Conservation (phyloP, 2,888 invertebrate species). For the Hoplodrina ambigua region DNA sequence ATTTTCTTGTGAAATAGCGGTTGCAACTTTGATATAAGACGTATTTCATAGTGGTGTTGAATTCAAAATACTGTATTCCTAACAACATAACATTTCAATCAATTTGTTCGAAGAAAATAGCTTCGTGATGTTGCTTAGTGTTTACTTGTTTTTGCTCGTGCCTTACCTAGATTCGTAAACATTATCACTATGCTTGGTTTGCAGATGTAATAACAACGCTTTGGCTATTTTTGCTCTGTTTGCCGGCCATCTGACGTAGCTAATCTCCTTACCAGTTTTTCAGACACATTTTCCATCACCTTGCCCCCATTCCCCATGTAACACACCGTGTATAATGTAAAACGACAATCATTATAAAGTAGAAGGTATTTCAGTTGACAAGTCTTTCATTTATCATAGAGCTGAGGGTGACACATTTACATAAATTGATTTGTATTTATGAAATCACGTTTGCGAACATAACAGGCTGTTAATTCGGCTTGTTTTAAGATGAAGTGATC, state of each 20-base stretch:
- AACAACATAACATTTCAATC: too few relatives aligned
- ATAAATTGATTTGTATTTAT: slow-evolving; percentile 36
- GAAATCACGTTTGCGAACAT: slow-evolving; percentile 22
- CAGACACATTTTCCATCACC: neutral
- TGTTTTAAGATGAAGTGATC: slow-evolving; percentile 42
- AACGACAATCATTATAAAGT: slow-evolving; percentile 4
- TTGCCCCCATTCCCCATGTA: neutral
- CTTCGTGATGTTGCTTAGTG: too few relatives aligned
- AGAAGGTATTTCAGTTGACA: slow-evolving; percentile 2
- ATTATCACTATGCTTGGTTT: neutral
- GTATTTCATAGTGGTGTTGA: too few relatives aligned
- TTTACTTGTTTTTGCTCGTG: too few relatives aligned
- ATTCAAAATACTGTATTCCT: too few relatives aligned
- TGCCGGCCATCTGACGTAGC: neutral
- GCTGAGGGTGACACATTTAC: slow-evolving; percentile 24
- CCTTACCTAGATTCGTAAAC: neutral
- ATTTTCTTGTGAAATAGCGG: too few relatives aligned
- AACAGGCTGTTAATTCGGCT: slow-evolving; percentile 42
- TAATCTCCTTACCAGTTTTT: neutral
- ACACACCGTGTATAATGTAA: slow-evolving; percentile 1
- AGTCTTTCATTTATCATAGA: slow-evolving; percentile 5
- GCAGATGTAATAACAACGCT: neutral
- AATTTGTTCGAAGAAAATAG: too few relatives aligned
- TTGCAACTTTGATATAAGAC: too few relatives aligned
- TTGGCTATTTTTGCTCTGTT: neutral